Evolutionary conservation across 2,113 vertebrate genomes (phyloP).

Genomic region (Synchiropus splendidus): DNA sequence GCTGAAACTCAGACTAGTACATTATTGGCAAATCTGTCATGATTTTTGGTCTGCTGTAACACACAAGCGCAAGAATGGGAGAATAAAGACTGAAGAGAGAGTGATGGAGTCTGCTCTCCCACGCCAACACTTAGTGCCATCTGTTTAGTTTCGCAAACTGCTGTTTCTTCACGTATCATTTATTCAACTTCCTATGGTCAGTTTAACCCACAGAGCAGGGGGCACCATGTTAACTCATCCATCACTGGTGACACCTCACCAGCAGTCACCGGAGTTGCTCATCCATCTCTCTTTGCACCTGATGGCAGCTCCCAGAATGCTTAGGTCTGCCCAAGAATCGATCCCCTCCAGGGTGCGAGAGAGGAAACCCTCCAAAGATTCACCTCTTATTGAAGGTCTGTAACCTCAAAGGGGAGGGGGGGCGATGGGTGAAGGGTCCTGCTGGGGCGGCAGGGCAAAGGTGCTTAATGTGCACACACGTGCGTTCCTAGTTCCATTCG

Average conservation of each 20-base stretch:
- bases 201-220: conserved; percentile 13
- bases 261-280: conserved; percentile 28
- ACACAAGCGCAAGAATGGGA: too few relatives aligned
- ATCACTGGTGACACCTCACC: conserved; percentile 41
- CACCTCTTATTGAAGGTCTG: conserved; percentile 43
- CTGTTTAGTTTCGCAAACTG: conserved; percentile 26
- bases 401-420: conserved; percentile 40
- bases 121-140: conserved; percentile 29
- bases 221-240: conserved; percentile 46
- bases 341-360: conserved; percentile 42
- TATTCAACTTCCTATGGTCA: too few relatives aligned
- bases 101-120: conserved; percentile 39
- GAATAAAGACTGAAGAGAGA: conserved; percentile 19
- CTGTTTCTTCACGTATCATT: conserved; percentile 7
- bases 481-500: conserved; percentile 16
- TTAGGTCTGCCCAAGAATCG: too few relatives aligned
- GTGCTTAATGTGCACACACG: conserved; percentile 8
- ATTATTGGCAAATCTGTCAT: conserved; percentile 49
- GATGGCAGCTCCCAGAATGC: conserved; percentile 57
- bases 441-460: conserved; percentile 35
- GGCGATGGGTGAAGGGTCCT: conserved; percentile 25
- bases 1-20: conserved; percentile 1
- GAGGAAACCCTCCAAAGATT: conserved; percentile 39
- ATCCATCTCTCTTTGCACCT: conserved; percentile 55
- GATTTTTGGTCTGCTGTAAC: conserved; percentile 23